phyloP scores from a whole-genome alignment of 2,113 vertebrate genomes.

The Gobius niger region DNA sequence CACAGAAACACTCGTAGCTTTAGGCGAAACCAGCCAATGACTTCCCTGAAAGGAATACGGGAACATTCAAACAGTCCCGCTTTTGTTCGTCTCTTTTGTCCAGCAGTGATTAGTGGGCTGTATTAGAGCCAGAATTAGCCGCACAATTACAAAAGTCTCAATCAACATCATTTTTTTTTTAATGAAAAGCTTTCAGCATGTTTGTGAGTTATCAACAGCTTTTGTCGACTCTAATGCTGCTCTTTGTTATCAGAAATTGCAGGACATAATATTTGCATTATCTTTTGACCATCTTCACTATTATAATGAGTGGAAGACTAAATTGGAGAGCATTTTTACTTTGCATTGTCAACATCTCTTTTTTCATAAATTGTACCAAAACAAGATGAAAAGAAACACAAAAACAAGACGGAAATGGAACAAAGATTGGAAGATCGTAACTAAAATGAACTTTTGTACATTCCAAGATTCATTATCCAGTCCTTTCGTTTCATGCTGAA shows the following conservation, averaged over 20 bases:
- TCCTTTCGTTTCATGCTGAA: no score
- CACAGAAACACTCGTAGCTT: constrained; percentile 39
- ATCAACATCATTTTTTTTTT: constrained; percentile 1
- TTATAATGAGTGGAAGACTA: neutral
- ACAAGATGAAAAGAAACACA: neutral
- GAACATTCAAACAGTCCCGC: constrained; percentile 28
- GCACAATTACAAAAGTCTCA: neutral
- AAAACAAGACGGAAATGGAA: no score
- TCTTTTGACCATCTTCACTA: neutral
- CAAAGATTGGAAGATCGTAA: no score
- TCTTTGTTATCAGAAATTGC: neutral
- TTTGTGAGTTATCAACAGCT: neutral
- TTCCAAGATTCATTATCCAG: no score
- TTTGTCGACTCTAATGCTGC: neutral
- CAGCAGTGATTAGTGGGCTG: constrained; percentile 5
- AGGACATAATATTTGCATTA: neutral
- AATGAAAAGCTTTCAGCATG: neutral
- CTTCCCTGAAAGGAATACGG: constrained; percentile 14
- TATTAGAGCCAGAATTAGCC: neutral
- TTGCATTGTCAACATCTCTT: neutral
- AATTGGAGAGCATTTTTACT: neutral
- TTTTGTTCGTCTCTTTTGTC: neutral
- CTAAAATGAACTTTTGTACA: no score
- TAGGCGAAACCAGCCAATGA: constrained; percentile 30
- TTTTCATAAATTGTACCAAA: no score